These are phyloP conservation scores for Philopotamus ludificatus DNA, from an alignment of 1,140 invertebrate species.

Conservation along the genomic window DNA sequence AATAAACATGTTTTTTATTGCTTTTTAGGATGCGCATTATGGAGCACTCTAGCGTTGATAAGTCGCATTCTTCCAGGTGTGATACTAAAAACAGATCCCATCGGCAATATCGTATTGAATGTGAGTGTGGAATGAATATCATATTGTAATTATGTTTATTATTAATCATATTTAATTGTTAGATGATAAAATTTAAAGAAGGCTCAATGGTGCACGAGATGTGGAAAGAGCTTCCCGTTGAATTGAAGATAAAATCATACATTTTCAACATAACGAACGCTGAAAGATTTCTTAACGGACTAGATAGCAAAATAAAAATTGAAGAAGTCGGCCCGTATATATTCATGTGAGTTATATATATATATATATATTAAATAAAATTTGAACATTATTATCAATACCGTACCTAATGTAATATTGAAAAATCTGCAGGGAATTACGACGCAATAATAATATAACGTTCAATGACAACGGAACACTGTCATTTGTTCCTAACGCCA, in stretches of 20 bases:
- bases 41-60: constrained; percentile 5
- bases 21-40: constrained; percentile 12
- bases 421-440: constrained; percentile 68
- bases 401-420: too few relatives aligned
- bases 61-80: constrained; percentile 5
- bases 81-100: constrained; percentile 4
- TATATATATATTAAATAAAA: constrained; percentile 22
- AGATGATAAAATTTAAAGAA: constrained; percentile 26
- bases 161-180: constrained; percentile 16
- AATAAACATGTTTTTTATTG: neutral
- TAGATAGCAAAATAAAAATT: constrained; percentile 67
- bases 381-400: constrained; percentile 8
- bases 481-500: constrained; percentile 68
- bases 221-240: constrained; percentile 26
- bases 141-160: constrained; percentile 19
- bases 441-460: constrained; percentile 66
- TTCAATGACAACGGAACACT: constrained; percentile 76
- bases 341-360: constrained; percentile 66
- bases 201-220: constrained; percentile 23
- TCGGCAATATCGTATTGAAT: neutral
- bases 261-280: constrained; percentile 85
- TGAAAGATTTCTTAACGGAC: constrained; percentile 65
- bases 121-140: neutral
- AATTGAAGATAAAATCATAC: constrained; percentile 69
- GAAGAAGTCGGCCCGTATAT: constrained; percentile 82